Evolutionary conservation across 1,140 invertebrate genomes (phyloP).

Genomic region (Oscheius sp.): DNA sequence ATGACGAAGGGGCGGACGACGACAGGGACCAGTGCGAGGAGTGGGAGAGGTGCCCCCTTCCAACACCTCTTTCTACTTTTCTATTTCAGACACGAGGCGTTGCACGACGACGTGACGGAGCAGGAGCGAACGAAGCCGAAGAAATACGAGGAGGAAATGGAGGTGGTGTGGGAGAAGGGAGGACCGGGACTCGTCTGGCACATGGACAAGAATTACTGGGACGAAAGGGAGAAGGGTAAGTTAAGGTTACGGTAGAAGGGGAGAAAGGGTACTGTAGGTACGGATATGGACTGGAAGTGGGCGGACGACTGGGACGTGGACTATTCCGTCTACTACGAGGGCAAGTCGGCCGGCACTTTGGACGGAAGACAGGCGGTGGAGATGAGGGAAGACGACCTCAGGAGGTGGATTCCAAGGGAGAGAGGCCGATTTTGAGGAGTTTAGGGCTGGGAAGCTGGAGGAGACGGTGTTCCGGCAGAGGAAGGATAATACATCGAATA

Average conservation of each 20-base stretch:
- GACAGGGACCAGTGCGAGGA: slow-evolving; percentile 48
- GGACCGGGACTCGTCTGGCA: slow-evolving; percentile 70
- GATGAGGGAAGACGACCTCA: slow-evolving; percentile 61
- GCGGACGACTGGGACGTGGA: slow-evolving; percentile 70
- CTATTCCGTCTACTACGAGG: slow-evolving; percentile 67
- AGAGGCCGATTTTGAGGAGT: neutral
- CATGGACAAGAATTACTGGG: slow-evolving; percentile 69
- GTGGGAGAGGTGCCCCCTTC: slow-evolving; percentile 27
- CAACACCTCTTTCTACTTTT: neutral
- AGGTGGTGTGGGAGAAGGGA: slow-evolving; percentile 70
- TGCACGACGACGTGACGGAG: slow-evolving; percentile 67
- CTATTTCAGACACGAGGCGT: slow-evolving; percentile 65
- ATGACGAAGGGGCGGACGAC: slow-evolving; percentile 40
- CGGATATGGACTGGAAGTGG: slow-evolving; percentile 68
- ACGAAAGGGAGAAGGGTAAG: slow-evolving; percentile 61
- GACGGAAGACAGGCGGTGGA: slow-evolving; percentile 63
- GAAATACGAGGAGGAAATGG: slow-evolving; percentile 68
- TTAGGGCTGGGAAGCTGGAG: neutral
- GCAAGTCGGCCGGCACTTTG: slow-evolving; percentile 62
- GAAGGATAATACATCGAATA: neutral
- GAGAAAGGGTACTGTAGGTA: slow-evolving; percentile 49
- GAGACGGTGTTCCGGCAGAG: neutral
- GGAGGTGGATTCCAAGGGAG: slow-evolving; percentile 1
- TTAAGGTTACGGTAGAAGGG: neutral
- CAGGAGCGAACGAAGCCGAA: slow-evolving; percentile 60